Evolutionary conservation across 1,140 invertebrate species (phyloP).

Genomic region (Papilio machaon): DNA sequence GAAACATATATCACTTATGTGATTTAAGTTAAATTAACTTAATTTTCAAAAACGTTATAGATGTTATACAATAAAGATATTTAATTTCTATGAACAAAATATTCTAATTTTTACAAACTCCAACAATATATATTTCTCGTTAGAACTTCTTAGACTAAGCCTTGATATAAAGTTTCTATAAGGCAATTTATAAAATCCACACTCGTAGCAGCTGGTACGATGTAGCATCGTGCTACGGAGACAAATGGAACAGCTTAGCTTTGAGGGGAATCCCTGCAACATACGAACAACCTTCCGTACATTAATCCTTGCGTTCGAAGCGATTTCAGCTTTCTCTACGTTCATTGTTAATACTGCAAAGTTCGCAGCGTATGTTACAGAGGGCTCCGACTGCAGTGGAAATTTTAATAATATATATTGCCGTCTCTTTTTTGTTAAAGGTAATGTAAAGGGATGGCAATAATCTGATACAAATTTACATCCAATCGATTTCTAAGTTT

Average conservation of each 20-base stretch:
- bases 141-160: not conserved
- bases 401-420: no score
- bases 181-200: slow-evolving; percentile 3
- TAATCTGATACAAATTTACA: no score
- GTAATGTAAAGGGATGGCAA: no score
- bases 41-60: no score
- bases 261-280: not conserved
- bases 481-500: no score
- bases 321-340: not conserved
- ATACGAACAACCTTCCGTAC: not conserved
- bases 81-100: no score
- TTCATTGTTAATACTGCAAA: not conserved
- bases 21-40: no score
- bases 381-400: no score
- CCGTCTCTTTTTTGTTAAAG: no score
- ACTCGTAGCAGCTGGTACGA: not conserved
- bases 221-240: not conserved
- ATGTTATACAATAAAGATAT: no score
- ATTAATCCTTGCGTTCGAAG: not conserved
- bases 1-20: no score
- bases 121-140: not conserved
- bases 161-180: not conserved
- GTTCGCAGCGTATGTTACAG: no score
- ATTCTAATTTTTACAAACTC: not conserved
- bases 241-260: slow-evolving; percentile 9